Conservation (phyloP, 2,113 vertebrate genomes). For the Fulica atra region DNA sequence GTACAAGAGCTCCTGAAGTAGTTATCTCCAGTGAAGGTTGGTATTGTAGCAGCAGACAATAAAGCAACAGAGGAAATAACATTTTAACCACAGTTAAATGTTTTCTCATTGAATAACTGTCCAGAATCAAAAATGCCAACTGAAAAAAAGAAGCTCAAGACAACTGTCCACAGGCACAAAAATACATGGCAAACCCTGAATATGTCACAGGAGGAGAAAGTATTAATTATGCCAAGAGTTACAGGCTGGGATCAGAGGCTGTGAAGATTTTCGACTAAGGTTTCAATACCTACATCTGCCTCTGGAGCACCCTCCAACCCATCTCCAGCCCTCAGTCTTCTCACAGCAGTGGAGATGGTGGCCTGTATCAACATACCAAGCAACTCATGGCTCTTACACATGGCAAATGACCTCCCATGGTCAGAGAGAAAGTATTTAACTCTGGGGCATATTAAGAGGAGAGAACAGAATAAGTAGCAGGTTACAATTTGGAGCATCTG, state of each 20-base stretch:
- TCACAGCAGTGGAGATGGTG: neutral
- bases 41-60: neutral
- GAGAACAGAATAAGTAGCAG: neutral
- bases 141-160: neutral
- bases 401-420: neutral
- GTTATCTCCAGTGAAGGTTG: neutral
- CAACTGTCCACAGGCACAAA: neutral
- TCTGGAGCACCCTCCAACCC: rapidly evolving
- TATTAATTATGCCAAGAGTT: rapidly evolving
- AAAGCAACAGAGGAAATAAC: neutral
- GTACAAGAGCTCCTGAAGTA: neutral
- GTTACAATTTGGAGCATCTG: neutral
- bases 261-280: neutral
- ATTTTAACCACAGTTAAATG: neutral
- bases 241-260: neutral
- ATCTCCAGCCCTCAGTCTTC: neutral
- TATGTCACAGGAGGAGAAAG: neutral
- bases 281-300: rapidly evolving
- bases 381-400: rapidly evolving
- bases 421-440: neutral
- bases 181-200: neutral
- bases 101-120: neutral
- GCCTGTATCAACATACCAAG: neutral
- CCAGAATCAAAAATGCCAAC: neutral
- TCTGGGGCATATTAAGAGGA: neutral